Percentiles rank a stretch among this genome's conserved stretches.
These are phyloP conservation scores for Leptinotarsa lineolata DNA, from an alignment of 1,140 invertebrate genomes.

Conservation along the genomic window DNA sequence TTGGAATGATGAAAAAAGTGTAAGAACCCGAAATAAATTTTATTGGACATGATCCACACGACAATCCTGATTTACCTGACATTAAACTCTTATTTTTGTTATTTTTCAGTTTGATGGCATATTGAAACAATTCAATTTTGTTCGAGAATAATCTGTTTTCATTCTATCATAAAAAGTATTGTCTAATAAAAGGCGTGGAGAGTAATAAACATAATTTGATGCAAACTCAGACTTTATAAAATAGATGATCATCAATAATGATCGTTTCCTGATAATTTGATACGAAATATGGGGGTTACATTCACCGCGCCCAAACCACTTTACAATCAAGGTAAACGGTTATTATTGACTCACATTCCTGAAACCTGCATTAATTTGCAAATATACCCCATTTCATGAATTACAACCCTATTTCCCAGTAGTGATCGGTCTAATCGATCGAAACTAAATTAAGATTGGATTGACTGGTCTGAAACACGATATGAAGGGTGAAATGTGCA, in stretches of 20 bases:
- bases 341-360: background rate
- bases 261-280: background rate
- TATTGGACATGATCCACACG: no score
- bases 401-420: constrained; percentile 4
- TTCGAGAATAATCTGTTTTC: no score
- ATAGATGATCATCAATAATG: background rate
- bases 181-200: no score
- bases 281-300: background rate
- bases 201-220: no score
- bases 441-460: constrained; percentile 19
- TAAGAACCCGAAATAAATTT: no score
- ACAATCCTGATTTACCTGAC: no score
- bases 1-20: no score
- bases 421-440: constrained; percentile 11
- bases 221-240: background rate
- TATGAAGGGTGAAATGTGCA: background rate
- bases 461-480: constrained; percentile 10
- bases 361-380: constrained; percentile 23
- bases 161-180: no score
- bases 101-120: no score
- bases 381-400: constrained; percentile 20
- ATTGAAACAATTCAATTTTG: no score
- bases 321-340: constrained; percentile 1
- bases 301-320: background rate
- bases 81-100: no score